Base-by-base conservation (phyloP, 2,888 invertebrate species). In the Abrostola triplasia region DNA sequence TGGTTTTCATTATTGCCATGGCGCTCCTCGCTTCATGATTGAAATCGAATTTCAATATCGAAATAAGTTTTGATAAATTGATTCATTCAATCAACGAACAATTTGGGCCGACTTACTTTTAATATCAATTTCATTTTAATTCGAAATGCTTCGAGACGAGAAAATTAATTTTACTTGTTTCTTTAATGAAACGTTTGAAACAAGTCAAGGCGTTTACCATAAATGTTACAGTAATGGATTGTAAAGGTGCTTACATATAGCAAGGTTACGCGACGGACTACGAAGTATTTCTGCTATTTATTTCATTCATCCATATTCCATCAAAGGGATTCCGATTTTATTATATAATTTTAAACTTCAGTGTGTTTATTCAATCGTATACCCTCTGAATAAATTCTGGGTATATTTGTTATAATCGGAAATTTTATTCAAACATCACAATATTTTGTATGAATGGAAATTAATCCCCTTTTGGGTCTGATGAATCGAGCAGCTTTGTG, bases 141-240 rank as follows among this genome's bases (percentile, higher is more conserved):
- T 65, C 51, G 6, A 65, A 69, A 66, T 64, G 60, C 60, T 73
- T 73, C 41, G 64, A 65, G 65, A 42, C 56, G 60, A n/a, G 67
- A 62, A 70, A 79, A 79, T 79, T 76, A 67, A 68, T 65, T 65
- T 78, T 60, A 60, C 64, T 69, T 72, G 76, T 75, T 78, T 69
- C 63, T 54, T 48, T 74, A 77, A 74, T 64, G 37, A 65, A 77
- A 70, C 37, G 40, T 70, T 70, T 57, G 37, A 47, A 52, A 56
- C n/a, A 12, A 55, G 51, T 50, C 65, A 35, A 65, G 73, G 61
- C 64, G 51, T 66, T 73, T 70, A 67, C 56, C 44, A 60, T 65
- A 49, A 73, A 49, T 73, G 57, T 52, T 59, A 51, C 36, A 54
- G 41, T 38, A 12, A 48, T 42, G 38, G 47, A 47, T 58, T 59